Conservation (phyloP, 1,140 invertebrate species). For the Bombus impatiens region DNA sequence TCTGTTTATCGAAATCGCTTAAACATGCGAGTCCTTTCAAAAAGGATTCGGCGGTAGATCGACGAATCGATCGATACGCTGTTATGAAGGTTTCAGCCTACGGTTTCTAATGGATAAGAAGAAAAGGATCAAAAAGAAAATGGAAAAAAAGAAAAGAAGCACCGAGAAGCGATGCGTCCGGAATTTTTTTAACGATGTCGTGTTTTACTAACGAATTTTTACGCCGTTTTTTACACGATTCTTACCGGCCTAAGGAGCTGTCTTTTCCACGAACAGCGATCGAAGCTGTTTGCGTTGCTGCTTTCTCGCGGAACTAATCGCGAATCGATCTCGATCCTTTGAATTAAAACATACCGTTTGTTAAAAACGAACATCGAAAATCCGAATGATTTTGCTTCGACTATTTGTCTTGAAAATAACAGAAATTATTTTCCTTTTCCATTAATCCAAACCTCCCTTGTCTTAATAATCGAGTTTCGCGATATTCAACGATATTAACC, state of each 20-base stretch:
- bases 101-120: neutral
- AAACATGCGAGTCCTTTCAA: neutral
- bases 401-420: neutral
- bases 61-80: neutral
- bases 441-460: too few relatives aligned
- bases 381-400: neutral
- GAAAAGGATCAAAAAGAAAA: neutral
- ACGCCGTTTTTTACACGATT: constrained; percentile 44
- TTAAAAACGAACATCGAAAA: too few relatives aligned
- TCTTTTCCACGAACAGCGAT: neutral
- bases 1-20: neutral
- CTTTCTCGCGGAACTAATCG: neutral
- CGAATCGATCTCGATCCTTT: constrained; percentile 22
- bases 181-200: neutral
- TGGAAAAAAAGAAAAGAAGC: neutral
- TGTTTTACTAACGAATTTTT: constrained; percentile 48
- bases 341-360: too few relatives aligned
- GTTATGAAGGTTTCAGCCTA: neutral
- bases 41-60: neutral
- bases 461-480: neutral
- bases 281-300: neutral
- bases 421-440: too few relatives aligned
- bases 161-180: neutral
- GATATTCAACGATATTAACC: too few relatives aligned
- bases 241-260: constrained; percentile 40